Conservation (phyloP, 2,113 vertebrate species). For the Emydura subglobosa region DNA sequence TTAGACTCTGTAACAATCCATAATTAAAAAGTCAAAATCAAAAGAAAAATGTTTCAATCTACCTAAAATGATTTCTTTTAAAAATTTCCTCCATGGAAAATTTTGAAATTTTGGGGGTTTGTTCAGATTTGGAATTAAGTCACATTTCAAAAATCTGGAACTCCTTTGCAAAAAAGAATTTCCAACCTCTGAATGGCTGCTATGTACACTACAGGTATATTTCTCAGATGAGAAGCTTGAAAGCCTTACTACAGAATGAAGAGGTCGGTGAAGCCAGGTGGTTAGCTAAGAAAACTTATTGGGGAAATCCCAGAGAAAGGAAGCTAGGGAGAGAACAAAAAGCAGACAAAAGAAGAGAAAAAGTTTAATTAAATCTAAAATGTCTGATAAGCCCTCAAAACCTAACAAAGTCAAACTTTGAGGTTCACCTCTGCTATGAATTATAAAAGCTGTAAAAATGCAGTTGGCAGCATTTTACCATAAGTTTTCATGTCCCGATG, state of each 20-base stretch:
- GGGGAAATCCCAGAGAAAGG: rapidly evolving
- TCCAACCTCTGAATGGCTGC: not conserved
- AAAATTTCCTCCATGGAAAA: too few relatives aligned
- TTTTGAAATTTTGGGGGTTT: not conserved
- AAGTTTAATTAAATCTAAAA: not conserved
- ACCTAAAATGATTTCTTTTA: not conserved
- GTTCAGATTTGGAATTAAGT: not conserved
- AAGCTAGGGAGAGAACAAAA: not conserved
- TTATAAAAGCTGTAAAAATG: not conserved
- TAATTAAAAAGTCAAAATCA: not conserved
- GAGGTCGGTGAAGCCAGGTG: rapidly evolving
- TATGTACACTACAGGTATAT: not conserved
- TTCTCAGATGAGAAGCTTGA: not conserved
- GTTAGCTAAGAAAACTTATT: not conserved
- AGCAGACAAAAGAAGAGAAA: not conserved
- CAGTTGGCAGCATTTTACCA: not conserved
- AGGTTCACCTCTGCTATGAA: not conserved
- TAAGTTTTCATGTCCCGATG: not conserved
- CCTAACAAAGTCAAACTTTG: not conserved
- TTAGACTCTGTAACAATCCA: not conserved
- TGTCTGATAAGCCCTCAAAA: not conserved
- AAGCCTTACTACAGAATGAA: rapidly evolving
- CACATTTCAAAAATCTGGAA: not conserved
- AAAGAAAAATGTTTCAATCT: not conserved
- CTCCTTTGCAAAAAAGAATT: not conserved